A percentile compares a stretch with the other conserved stretches of the same genome.
phyloP scores from a whole-genome alignment of 1,140 invertebrate species.

The Whitmania pigra region DNA sequence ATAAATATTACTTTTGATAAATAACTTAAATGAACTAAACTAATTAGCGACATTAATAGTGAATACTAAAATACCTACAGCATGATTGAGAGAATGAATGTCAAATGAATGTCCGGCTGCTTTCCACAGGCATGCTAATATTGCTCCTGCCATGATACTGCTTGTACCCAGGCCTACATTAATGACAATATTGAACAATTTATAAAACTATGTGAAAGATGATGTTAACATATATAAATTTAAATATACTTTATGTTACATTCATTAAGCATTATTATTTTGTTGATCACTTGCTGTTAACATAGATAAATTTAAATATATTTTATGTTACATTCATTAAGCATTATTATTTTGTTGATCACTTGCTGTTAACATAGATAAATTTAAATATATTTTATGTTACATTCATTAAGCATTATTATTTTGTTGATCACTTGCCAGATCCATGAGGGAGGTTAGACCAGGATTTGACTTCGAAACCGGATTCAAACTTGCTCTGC shows the following conservation, averaged over 20 bases:
- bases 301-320: no score
- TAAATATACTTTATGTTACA: constrained; percentile 6
- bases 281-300: no score
- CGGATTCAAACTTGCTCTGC: constrained; percentile 37
- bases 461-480: constrained; percentile 46
- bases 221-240: constrained; percentile 8
- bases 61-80: constrained; percentile 30
- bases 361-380: no score
- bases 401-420: no score
- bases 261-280: neutral
- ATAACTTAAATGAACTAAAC: no score
- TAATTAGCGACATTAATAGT: no score
- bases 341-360: no score
- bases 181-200: neutral
- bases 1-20: no score
- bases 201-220: neutral
- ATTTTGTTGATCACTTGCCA: constrained; percentile 31
- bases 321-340: no score
- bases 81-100: constrained; percentile 37
- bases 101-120: constrained; percentile 38
- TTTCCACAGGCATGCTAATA: constrained; percentile 43
- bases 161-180: constrained; percentile 45
- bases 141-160: constrained; percentile 45
- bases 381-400: no score
- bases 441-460: constrained; percentile 48